A percentile compares a stretch with the other conserved stretches of the same genome.
Conservation (phyloP, 1,140 invertebrate genomes). For the Saccostrea echinata region DNA sequence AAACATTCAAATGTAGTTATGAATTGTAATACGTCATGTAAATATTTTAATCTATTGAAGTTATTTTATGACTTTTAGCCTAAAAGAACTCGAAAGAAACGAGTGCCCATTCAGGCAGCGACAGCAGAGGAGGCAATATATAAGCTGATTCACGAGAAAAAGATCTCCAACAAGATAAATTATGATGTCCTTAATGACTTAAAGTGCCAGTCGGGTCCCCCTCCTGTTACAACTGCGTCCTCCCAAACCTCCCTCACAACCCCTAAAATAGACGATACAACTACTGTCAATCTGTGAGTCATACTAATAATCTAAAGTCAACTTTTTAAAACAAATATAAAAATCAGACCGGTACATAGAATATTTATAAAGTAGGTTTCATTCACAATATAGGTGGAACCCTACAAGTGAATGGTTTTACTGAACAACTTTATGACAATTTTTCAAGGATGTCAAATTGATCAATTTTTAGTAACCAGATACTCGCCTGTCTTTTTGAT, state of each 20-base stretch:
- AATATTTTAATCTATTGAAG: too few species aligned
- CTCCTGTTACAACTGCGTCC: background rate
- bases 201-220: slow-evolving; percentile 53
- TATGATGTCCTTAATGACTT: slow-evolving; percentile 96
- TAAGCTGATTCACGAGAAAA: slow-evolving; percentile 96
- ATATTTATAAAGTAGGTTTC: background rate
- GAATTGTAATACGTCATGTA: too few species aligned
- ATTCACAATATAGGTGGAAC: background rate
- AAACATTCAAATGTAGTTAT: too few species aligned
- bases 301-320: too few species aligned
- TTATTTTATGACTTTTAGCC: background rate
- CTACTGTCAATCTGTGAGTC: background rate
- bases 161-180: slow-evolving; percentile 97
- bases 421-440: too few species aligned
- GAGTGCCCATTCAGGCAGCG: slow-evolving; percentile 84
- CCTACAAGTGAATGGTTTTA: too few species aligned
- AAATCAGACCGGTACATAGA: background rate
- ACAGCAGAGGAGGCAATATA: slow-evolving; percentile 95
- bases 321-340: too few species aligned
- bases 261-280: background rate
- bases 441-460: too few species aligned
- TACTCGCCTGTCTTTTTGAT: too few species aligned
- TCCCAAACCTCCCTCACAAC: background rate
- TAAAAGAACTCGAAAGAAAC: slow-evolving; percentile 79
- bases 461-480: too few species aligned